phyloP scores from a whole-genome alignment of 2,797 vertebrate genomes.

The Hozukius guyotensis region DNA sequence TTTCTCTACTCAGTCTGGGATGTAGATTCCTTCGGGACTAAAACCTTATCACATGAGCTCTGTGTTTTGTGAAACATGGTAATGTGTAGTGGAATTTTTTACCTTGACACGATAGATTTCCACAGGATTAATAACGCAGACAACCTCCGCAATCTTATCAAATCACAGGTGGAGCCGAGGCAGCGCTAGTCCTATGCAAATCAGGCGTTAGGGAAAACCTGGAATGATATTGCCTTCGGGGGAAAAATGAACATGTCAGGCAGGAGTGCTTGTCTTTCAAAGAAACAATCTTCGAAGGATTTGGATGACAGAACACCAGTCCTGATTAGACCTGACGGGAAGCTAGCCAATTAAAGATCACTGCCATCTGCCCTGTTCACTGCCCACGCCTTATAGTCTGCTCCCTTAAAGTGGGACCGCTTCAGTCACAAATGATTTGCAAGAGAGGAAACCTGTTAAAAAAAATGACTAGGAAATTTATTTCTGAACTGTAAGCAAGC shows the following conservation, averaged over 20 bases:
- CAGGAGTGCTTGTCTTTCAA: constrained; percentile 55
- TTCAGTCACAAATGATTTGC: constrained; percentile 61
- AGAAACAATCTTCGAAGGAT: constrained; percentile 67
- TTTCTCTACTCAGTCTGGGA: neutral
- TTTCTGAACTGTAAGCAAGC: constrained; percentile 60
- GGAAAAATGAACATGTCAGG: constrained; percentile 63
- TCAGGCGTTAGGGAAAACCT: constrained; percentile 34
- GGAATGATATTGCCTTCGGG: constrained; percentile 52
- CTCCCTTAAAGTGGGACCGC: constrained; percentile 27
- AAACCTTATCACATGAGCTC: neutral
- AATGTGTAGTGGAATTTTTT: neutral
- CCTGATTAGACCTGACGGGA: constrained; percentile 72
- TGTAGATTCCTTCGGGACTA: neutral
- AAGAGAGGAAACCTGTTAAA: constrained; percentile 46
- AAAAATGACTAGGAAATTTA: constrained; percentile 54
- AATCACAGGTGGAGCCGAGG: constrained; percentile 31
- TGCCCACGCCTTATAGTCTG: constrained; percentile 51
- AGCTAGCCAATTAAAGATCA: constrained; percentile 76
- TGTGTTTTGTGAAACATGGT: neutral
- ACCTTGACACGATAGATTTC: constrained; percentile 11
- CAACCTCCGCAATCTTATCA: constrained; percentile 18
- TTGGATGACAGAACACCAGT: constrained; percentile 73
- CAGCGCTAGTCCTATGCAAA: constrained; percentile 37
- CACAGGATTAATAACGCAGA: constrained; percentile 29
- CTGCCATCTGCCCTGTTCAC: constrained; percentile 66